A percentile compares a stretch with the other conserved stretches of the same genome.
phyloP scores from a whole-genome alignment of 2,888 invertebrate genomes.

The Synergus laeviventris region DNA sequence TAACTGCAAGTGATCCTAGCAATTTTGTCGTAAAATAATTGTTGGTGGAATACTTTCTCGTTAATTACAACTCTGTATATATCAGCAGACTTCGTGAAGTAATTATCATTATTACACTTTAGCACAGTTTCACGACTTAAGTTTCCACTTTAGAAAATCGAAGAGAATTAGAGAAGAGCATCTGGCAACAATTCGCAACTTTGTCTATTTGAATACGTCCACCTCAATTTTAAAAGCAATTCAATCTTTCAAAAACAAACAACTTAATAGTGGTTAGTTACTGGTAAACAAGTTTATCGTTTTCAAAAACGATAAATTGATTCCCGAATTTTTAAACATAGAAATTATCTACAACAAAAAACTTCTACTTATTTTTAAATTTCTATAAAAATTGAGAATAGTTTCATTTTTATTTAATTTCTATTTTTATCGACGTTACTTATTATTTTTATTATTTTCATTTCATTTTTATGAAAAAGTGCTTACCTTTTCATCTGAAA shows the following conservation, averaged over 20 bases:
- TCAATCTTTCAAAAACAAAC: neutral
- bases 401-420: too few relatives aligned
- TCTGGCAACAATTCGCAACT: neutral
- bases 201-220: slow-evolving; percentile 1
- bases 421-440: too few relatives aligned
- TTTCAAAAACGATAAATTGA: neutral
- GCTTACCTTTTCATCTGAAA: neutral
- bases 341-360: neutral
- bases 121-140: slow-evolving; percentile 5
- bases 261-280: neutral
- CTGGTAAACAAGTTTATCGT: neutral
- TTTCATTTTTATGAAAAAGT: too few relatives aligned
- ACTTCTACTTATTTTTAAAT: too few relatives aligned
- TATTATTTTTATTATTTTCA: too few relatives aligned
- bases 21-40: neutral
- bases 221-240: neutral
- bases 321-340: neutral
- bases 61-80: neutral
- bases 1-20: neutral
- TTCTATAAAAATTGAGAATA: too few relatives aligned
- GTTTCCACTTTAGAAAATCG: neutral
- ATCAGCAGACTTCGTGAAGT: neutral
- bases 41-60: neutral
- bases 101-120: slow-evolving; percentile 17
- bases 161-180: neutral